phyloP scores from a whole-genome alignment of 2,797 vertebrate genomes.

The Parauchenoglanis ngamensis region DNA sequence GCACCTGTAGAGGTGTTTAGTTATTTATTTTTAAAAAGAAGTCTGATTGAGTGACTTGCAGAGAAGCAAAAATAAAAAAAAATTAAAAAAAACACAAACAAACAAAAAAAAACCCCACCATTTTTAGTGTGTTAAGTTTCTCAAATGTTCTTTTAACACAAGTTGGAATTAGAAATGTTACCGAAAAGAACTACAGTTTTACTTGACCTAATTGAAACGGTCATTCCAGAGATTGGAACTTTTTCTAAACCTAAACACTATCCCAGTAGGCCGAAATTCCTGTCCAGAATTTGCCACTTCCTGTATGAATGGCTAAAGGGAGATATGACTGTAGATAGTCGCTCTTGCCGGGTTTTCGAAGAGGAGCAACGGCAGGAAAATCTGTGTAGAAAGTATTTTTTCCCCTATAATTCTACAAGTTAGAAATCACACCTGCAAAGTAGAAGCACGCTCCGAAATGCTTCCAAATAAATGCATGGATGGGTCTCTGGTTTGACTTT shows the following conservation, averaged over 20 bases:
- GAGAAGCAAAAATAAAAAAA: background rate
- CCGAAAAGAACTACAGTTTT: background rate
- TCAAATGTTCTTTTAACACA: background rate
- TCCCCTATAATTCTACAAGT: background rate
- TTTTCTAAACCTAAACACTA: background rate
- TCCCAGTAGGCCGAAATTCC: background rate
- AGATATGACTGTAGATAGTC: background rate
- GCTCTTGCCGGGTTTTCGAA: background rate
- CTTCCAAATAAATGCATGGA: background rate
- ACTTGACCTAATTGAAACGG: background rate
- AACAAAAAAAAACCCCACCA: background rate
- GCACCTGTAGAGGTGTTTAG: background rate
- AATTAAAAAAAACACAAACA: too few species aligned
- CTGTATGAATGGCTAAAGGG: background rate
- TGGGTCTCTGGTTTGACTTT: background rate
- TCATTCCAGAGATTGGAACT: background rate
- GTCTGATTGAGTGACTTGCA: background rate
- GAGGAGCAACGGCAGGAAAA: background rate
- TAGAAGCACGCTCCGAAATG: background rate
- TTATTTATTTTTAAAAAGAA: background rate
- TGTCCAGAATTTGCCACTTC: slow-evolving; percentile 3
- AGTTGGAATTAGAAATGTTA: background rate
- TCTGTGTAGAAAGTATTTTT: background rate
- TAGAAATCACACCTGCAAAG: background rate
- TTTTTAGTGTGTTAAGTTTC: background rate